These are phyloP conservation scores for Ptilorrhoa leucosticta DNA, from an alignment of 2,113 vertebrate species.

Conservation along the genomic window DNA sequence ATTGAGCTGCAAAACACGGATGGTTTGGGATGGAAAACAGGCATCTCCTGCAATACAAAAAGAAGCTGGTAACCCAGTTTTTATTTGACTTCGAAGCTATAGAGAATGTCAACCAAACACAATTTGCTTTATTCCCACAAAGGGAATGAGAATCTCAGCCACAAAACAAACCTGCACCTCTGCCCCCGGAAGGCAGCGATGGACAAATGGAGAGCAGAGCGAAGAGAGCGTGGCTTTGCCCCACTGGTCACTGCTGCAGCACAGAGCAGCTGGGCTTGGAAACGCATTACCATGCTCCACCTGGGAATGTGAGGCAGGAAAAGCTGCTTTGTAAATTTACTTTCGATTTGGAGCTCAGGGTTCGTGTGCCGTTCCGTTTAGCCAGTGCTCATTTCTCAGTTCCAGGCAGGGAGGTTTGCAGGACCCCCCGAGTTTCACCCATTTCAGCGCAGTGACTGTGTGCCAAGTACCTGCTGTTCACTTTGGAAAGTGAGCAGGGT, in stretches of 20 bases:
- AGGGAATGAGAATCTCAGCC: not conserved
- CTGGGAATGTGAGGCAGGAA: not conserved
- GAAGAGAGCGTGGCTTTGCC: fast-evolving
- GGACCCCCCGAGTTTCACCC: not conserved
- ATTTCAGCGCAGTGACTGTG: not conserved
- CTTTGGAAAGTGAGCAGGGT: not conserved
- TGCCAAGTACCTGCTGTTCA: not conserved
- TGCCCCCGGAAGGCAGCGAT: not conserved
- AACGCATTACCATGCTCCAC: not conserved
- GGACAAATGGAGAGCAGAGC: not conserved
- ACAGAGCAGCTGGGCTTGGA: not conserved
- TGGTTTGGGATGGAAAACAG: constrained; percentile 52
- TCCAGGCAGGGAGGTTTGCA: not conserved
- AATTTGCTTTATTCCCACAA: not conserved
- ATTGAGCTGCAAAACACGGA: constrained; percentile 38
- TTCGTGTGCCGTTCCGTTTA: fast-evolving
- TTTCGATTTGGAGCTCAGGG: not conserved
- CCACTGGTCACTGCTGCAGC: not conserved
- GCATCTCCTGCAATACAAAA: constrained; percentile 22
- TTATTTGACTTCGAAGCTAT: constrained; percentile 14
- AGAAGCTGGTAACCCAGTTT: constrained; percentile 17
- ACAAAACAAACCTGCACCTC: not conserved
- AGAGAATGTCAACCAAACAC: constrained; percentile 10
- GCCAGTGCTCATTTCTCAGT: not conserved
- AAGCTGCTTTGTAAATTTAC: not conserved